These are phyloP conservation scores for Carduelis carduelis DNA, from an alignment of 2,797 vertebrate genomes.

Conservation along the genomic window DNA sequence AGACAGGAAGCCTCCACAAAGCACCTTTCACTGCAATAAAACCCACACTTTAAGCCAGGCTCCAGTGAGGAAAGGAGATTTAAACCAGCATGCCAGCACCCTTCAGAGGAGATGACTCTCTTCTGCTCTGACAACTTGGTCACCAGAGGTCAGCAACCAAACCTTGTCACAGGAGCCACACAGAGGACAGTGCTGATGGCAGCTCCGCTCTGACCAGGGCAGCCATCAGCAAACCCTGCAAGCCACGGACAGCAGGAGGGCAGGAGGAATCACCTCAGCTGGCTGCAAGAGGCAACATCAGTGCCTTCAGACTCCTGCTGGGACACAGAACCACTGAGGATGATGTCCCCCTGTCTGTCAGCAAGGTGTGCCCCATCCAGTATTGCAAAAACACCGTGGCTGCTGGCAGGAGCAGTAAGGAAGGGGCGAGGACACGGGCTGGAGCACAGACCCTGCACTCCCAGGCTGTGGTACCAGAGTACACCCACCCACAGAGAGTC, in stretches of 20 bases:
- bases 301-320: background rate
- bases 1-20: background rate
- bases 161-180: background rate
- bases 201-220: background rate
- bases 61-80: background rate
- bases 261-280: background rate
- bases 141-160: background rate
- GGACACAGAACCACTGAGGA: background rate
- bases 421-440: accelerated
- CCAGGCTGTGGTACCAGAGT: accelerated
- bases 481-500: accelerated
- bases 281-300: background rate
- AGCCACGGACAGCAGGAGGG: background rate
- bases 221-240: accelerated
- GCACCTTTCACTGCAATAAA: background rate
- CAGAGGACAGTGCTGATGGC: background rate
- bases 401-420: background rate
- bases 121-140: background rate
- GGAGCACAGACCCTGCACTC: background rate
- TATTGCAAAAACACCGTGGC: accelerated
- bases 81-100: background rate
- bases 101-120: background rate
- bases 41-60: background rate
- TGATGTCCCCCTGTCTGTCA: background rate
- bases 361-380: background rate